Percentiles rank a stretch among this genome's conserved stretches.
These are phyloP conservation scores for Coptotermes formosanus DNA, from an alignment of 1,140 invertebrate genomes.

Conservation along the genomic window DNA sequence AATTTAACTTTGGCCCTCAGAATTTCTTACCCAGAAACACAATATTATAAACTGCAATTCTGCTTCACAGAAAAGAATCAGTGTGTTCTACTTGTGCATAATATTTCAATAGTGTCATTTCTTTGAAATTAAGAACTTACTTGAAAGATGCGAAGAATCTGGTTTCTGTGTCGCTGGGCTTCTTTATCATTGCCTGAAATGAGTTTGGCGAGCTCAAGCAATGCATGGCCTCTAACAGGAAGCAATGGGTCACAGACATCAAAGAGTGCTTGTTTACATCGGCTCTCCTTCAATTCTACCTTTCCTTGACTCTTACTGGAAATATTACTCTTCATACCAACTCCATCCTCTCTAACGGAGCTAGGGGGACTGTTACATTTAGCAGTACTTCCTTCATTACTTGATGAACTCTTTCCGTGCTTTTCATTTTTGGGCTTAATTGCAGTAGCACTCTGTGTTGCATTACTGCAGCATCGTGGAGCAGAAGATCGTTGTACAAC, in stretches of 20 bases:
- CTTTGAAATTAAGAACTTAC: constrained; percentile 45
- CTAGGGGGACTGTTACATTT: not conserved
- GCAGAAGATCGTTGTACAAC: constrained; percentile 29
- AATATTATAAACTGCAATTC: not conserved
- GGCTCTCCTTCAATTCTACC: constrained; percentile 22
- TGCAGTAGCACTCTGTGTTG: not conserved
- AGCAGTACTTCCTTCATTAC: not conserved
- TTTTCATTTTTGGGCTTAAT: not conserved
- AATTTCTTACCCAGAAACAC: not conserved
- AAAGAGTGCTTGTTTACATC: constrained; percentile 61
- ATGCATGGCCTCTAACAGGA: constrained; percentile 76
- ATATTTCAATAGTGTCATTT: too few species aligned
- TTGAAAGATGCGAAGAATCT: constrained; percentile 69
- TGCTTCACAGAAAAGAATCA: not conserved
- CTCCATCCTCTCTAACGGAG: not conserved
- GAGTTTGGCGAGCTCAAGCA: constrained; percentile 70
- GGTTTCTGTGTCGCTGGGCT: constrained; percentile 61
- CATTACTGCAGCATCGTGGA: not conserved
- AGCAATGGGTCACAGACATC: constrained; percentile 71
- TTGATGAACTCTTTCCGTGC: not conserved
- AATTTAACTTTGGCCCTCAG: too few species aligned
- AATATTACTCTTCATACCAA: not conserved
- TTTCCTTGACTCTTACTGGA: not conserved
- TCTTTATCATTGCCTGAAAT: constrained; percentile 64
- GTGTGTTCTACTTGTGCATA: constrained; percentile 24